Conservation (phyloP, 2,888 invertebrate genomes). For the Scaptomyza tumidula region DNA sequence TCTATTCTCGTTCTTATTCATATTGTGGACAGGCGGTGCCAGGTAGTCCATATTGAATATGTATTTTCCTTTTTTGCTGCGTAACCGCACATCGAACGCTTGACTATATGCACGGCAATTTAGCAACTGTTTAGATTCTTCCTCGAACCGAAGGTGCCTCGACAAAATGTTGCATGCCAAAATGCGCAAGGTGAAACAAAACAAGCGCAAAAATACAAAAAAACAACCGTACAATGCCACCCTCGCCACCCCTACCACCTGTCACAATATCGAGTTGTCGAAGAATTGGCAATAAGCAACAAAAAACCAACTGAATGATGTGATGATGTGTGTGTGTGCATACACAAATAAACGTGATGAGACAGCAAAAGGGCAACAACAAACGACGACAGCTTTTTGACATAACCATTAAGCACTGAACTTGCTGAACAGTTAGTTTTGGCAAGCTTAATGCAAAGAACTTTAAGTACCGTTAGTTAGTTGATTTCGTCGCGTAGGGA, state of each 20-base stretch:
- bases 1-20: background rate
- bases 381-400: constrained; percentile 8
- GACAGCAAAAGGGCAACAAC: constrained; percentile 11
- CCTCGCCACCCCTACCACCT: constrained; percentile 1
- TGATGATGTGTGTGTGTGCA: constrained; percentile 21
- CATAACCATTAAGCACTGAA: constrained; percentile 11
- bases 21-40: constrained; percentile 15
- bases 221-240: constrained; percentile 9
- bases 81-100: constrained; percentile 29
- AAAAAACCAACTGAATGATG: background rate
- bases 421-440: constrained; percentile 3
- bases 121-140: constrained; percentile 26
- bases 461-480: background rate
- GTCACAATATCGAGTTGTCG: constrained; percentile 51
- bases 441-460: background rate
- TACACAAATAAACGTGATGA: constrained; percentile 8
- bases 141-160: constrained; percentile 2
- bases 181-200: constrained; percentile 44
- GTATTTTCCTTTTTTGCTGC: constrained; percentile 17
- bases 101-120: constrained; percentile 30
- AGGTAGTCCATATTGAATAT: constrained; percentile 45
- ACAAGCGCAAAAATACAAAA: constrained; percentile 34
- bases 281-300: constrained; percentile 52
- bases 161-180: constrained; percentile 41
- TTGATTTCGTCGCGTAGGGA: no score